These are phyloP conservation scores for Itoplectis maculator DNA, from an alignment of 2,888 invertebrate species.

Conservation along the genomic window DNA sequence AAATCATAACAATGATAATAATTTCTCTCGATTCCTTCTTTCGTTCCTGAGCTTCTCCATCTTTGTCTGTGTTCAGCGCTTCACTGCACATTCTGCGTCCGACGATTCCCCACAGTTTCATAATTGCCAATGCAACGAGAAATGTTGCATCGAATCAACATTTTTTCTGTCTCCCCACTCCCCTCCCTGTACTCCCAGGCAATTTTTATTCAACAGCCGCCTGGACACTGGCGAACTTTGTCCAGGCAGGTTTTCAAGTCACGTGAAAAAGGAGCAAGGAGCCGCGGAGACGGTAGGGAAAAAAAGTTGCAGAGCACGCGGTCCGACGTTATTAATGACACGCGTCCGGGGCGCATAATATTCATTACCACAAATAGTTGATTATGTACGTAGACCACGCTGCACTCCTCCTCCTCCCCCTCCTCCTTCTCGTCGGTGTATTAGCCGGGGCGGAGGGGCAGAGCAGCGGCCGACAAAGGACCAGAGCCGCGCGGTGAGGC, in stretches of 20 bases:
- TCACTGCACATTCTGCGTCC: not conserved
- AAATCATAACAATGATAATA: not conserved
- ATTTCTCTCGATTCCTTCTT: not conserved
- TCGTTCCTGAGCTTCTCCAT: not conserved
- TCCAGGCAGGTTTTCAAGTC: conserved; percentile 57
- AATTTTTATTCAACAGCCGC: conserved; percentile 30
- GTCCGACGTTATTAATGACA: conserved; percentile 82
- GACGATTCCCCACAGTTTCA: not conserved
- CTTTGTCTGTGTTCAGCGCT: not conserved
- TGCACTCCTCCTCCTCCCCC: conserved; percentile 4
- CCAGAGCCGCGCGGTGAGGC: conserved; percentile 80
- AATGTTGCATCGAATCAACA: not conserved
- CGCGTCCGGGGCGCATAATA: conserved; percentile 81
- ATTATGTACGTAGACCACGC: conserved; percentile 80
- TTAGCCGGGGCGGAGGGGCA: conserved; percentile 70
- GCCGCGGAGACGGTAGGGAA: conserved; percentile 15
- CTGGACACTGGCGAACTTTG: conserved; percentile 21
- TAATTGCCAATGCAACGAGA: conserved; percentile 7
- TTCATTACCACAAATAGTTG: conserved; percentile 84
- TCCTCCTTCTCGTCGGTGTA: conserved; percentile 74
- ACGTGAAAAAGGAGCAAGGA: conserved; percentile 48
- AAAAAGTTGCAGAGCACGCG: conserved; percentile 68
- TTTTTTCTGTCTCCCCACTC: not conserved
- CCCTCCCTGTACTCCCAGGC: too few species aligned
- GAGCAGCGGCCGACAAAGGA: conserved; percentile 81